These are phyloP conservation scores for Phylloscopus trochilus DNA, from an alignment of 2,113 vertebrate species.

Conservation along the genomic window DNA sequence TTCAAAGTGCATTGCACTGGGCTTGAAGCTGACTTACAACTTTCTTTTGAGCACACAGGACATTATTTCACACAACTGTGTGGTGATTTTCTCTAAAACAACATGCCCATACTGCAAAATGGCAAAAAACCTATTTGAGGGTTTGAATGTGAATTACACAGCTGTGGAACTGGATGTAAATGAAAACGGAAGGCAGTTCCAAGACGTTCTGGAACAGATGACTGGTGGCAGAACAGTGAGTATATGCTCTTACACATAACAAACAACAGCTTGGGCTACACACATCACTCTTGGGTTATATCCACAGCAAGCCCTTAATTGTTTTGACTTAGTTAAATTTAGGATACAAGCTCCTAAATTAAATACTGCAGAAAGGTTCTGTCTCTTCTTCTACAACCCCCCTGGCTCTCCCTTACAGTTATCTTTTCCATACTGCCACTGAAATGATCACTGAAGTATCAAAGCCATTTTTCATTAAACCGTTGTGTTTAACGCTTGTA, in stretches of 20 bases:
- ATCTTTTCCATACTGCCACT: neutral
- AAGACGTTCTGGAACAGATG: slow-evolving; percentile 84
- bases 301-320: neutral
- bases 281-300: neutral
- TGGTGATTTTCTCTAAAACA: slow-evolving; percentile 97
- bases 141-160: slow-evolving; percentile 84
- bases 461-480: neutral
- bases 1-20: neutral
- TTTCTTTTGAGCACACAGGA: slow-evolving; percentile 73
- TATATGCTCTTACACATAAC: neutral
- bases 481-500: neutral
- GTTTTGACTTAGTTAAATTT: neutral
- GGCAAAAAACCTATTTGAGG: slow-evolving; percentile 90
- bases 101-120: slow-evolving; percentile 90
- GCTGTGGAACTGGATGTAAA: slow-evolving; percentile 86
- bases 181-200: slow-evolving; percentile 82
- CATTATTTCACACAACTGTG: slow-evolving; percentile 86
- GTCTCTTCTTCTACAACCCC: neutral
- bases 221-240: slow-evolving; percentile 90
- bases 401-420: neutral
- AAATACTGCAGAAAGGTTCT: neutral
- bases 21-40: neutral
- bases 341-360: neutral
- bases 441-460: neutral
- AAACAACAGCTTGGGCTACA: neutral